Conservation (phyloP, 2,113 vertebrate genomes). For the Fukomys damarensis region DNA sequence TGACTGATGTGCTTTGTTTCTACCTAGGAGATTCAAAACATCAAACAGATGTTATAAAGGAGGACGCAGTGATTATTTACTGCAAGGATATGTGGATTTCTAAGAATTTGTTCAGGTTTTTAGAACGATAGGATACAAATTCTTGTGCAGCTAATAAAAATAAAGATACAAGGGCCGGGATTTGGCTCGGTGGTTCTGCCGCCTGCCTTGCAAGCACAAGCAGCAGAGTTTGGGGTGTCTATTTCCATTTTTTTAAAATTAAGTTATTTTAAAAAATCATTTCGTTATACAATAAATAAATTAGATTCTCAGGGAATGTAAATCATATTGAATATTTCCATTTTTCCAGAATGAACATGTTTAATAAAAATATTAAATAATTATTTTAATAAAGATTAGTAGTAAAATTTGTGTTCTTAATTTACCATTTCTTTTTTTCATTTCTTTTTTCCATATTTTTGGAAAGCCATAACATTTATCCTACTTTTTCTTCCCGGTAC, state of each 20-base stretch:
- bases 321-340: not conserved
- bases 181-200: no score
- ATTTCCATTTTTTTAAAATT: not conserved
- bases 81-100: not conserved
- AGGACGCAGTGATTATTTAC: not conserved
- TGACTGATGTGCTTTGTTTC: not conserved
- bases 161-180: no score
- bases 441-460: not conserved
- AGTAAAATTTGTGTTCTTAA: not conserved
- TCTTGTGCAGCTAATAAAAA: not conserved
- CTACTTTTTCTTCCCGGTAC: no score
- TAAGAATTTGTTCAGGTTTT: not conserved
- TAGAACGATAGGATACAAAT: not conserved
- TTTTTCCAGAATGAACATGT: not conserved
- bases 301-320: not conserved
- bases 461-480: not conserved
- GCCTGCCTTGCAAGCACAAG: no score
- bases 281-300: not conserved
- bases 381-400: not conserved
- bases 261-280: not conserved
- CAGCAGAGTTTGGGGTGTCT: no score
- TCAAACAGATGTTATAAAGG: not conserved
- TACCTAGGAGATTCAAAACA: not conserved
- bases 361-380: not conserved
- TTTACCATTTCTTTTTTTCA: not conserved